Conservation (phyloP, 2,113 vertebrate species). For the Craseonycteris thonglongyai region DNA sequence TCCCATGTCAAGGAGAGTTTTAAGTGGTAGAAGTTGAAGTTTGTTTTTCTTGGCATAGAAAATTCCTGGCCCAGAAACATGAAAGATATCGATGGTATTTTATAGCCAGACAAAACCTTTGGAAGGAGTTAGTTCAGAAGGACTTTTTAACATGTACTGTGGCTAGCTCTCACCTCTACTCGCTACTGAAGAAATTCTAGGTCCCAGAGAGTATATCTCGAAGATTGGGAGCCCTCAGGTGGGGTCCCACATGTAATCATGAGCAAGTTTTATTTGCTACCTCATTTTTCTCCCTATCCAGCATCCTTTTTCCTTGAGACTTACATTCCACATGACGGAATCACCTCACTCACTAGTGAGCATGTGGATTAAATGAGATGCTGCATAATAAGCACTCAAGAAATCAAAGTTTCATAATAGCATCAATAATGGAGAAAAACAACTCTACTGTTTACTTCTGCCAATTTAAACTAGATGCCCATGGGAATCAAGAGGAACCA, state of each 20-base stretch:
- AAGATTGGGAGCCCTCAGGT: not conserved
- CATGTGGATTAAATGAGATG: not conserved
- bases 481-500: not conserved
- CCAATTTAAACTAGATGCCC: not conserved
- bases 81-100: not conserved
- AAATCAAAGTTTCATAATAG: not conserved
- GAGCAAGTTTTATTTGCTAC: not conserved
- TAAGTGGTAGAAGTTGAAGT: not conserved
- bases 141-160: not conserved
- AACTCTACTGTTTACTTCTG: not conserved
- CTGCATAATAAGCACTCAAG: not conserved
- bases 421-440: not conserved
- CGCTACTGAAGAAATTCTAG: not conserved
- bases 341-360: not conserved
- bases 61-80: not conserved
- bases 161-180: not conserved
- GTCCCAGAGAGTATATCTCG: rapidly evolving
- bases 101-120: not conserved
- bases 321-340: not conserved
- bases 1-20: not conserved
- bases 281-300: not conserved
- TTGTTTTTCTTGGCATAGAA: not conserved
- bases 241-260: no score
- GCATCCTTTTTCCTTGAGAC: not conserved
- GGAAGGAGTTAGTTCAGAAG: not conserved